Percentiles rank a stretch among this genome's conserved stretches.
Evolutionary conservation across 1,140 invertebrate species (phyloP).

Genomic region (Liolophura sinensis): DNA sequence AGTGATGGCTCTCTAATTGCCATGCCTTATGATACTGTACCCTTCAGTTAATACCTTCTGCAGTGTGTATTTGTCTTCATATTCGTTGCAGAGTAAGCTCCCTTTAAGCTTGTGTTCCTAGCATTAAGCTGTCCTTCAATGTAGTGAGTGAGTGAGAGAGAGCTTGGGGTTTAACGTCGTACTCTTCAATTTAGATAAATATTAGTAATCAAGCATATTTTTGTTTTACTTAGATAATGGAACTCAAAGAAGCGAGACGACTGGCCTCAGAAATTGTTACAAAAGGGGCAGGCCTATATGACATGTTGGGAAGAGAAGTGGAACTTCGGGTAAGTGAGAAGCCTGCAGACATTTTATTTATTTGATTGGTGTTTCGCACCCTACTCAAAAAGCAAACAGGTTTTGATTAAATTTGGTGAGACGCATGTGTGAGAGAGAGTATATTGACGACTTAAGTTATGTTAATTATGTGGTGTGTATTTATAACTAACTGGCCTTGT

Average conservation of each 20-base stretch:
- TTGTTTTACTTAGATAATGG: slow-evolving; percentile 64
- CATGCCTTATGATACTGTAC: too few species aligned
- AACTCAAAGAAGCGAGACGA: slow-evolving; percentile 84
- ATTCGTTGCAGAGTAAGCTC: too few species aligned
- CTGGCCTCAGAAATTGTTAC: slow-evolving; percentile 88
- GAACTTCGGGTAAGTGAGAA: slow-evolving; percentile 76
- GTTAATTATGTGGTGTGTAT: not conserved
- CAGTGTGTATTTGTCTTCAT: too few species aligned
- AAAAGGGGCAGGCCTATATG: slow-evolving; percentile 86
- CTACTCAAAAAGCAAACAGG: not conserved
- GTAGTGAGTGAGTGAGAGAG: too few species aligned
- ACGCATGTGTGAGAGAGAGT: not conserved
- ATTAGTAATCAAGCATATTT: not conserved
- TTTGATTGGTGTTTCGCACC: not conserved
- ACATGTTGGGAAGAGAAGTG: slow-evolving; percentile 87
- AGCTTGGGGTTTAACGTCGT: too few species aligned
- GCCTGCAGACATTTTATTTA: too few species aligned
- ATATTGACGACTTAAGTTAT: too few species aligned
- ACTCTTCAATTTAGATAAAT: too few species aligned
- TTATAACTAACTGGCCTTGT: not conserved
- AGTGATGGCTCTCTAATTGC: too few species aligned
- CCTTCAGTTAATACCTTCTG: too few species aligned
- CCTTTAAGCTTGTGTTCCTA: too few species aligned
- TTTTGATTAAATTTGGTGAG: not conserved
- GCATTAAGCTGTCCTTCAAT: too few species aligned